Conservation (phyloP, 2,113 vertebrate species). For the Engystomops pustulosus region DNA sequence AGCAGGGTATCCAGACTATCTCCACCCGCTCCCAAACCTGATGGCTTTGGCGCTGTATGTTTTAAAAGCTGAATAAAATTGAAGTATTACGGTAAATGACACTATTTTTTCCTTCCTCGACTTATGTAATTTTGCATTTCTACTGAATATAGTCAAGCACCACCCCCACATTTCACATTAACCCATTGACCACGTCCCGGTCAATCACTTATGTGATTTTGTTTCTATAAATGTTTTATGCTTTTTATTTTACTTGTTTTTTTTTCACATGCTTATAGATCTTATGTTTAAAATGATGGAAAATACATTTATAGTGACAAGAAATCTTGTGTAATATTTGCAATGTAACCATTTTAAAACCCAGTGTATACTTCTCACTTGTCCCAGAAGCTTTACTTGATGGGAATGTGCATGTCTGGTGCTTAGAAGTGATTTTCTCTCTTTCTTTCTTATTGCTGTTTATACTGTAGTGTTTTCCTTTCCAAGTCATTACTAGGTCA, state of each 20-base stretch:
- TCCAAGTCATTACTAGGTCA: constrained; percentile 21
- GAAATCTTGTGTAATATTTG: not conserved
- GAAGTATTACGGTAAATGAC: too few relatives aligned
- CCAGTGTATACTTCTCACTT: not conserved
- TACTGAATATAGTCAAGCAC: too few relatives aligned
- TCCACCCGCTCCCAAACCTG: too few relatives aligned
- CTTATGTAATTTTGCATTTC: too few relatives aligned
- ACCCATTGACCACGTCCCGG: too few relatives aligned
- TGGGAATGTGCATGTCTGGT: not conserved
- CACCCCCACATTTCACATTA: too few relatives aligned
- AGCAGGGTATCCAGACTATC: too few relatives aligned
- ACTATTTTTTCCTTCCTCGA: too few relatives aligned
- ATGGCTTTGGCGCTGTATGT: too few relatives aligned
- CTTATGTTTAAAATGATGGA: not conserved
- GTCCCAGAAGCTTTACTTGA: not conserved
- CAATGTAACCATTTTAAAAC: not conserved
- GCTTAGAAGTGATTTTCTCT: not conserved
- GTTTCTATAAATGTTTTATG: not conserved
- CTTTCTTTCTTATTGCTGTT: not conserved
- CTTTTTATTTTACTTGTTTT: not conserved
- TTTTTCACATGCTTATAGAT: too few relatives aligned
- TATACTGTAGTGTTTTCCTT: constrained; percentile 1
- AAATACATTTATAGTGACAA: not conserved
- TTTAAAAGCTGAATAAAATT: too few relatives aligned
- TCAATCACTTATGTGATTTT: too few relatives aligned